phyloP scores from a whole-genome alignment of 2,888 invertebrate species.

The Melitaea athalia region DNA sequence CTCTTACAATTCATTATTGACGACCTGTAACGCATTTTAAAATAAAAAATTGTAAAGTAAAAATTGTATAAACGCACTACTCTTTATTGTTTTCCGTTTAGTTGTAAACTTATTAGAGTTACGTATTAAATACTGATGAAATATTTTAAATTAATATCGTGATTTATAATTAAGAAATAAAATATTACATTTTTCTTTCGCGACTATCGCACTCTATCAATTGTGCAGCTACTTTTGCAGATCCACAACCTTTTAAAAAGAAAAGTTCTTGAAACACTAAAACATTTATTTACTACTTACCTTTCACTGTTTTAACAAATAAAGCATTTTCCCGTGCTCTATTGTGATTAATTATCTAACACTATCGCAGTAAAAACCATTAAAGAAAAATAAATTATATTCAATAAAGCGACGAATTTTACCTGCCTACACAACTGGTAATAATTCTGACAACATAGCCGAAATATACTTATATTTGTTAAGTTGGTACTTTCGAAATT shows the following conservation, averaged over 20 bases:
- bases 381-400: slow-evolving; percentile 73
- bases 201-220: slow-evolving; percentile 73
- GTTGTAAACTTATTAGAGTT: slow-evolving; percentile 33
- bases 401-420: slow-evolving; percentile 73
- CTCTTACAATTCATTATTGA: slow-evolving; percentile 66
- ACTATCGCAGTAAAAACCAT: slow-evolving; percentile 61
- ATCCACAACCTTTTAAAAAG: slow-evolving; percentile 74
- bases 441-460: slow-evolving; percentile 78
- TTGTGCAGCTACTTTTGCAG: slow-evolving; percentile 79
- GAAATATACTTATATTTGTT: slow-evolving; percentile 58
- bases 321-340: slow-evolving; percentile 54
- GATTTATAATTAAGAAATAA: slow-evolving; percentile 38
- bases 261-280: slow-evolving; percentile 75
- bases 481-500: slow-evolving; percentile 69
- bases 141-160: slow-evolving; percentile 25
- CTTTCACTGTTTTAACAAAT: slow-evolving; percentile 50
- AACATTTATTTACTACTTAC: slow-evolving; percentile 60
- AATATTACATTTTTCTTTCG: slow-evolving; percentile 64
- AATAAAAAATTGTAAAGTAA: slow-evolving; percentile 71
- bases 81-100: slow-evolving; percentile 33
- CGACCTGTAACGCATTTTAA: slow-evolving; percentile 73
- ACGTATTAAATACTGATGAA: slow-evolving; percentile 25
- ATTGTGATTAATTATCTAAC: slow-evolving; percentile 56
- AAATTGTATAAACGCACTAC: slow-evolving; percentile 47
- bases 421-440: slow-evolving; percentile 78